Evolutionary conservation across 2,113 vertebrate genomes (phyloP), one percentile per base, ranked within the genome.

Genomic region (Gambusia affinis): DNA sequence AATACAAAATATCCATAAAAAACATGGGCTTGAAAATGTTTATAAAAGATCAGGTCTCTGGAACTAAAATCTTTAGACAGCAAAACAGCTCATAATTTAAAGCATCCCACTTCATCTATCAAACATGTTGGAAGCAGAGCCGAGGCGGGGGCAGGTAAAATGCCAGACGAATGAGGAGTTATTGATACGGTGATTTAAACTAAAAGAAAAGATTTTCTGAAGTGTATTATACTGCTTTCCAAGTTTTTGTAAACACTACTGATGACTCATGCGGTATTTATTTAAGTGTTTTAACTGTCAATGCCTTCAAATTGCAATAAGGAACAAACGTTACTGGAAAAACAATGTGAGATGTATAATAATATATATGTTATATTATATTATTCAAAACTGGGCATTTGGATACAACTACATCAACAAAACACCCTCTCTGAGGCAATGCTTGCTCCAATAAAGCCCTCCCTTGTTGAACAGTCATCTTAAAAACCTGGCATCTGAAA

Each of bases 141-240:
- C 37, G 11, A 70, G 33, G 51, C 51, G 8, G 19, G 30, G 30
- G 31, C 24, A 31, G 19, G 5, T 30, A 7, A 15, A n/a, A 31
- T 28, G 68, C 12, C 68, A 60, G 24, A 70, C 8, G 51, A 60
- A 70, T 33, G 17, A 24, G 51, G 35, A 27, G n/a, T 61, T 72
- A 39, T 12, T 72, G 57, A 60, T 62, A 28, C 28, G 35, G 31
- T 70, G 69, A 60, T 17, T 15, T 42, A 47, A 47, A 19, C 44
- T 19, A 1, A 47, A 47, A 47, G 4, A 47, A 12, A 37, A 11
- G 35, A 10, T 37, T 37, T 37, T 11, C 10, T 37, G 35, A 37
- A 11, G 35, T 37, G 35, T 11, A 37, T 2, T 37, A 37, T 12
- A 37, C 35, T 37, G 35, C 35, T 37, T 37, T 37, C 35, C 44